These are phyloP conservation scores for Lates calcarifer DNA, from an alignment of 2,113 vertebrate genomes.

Conservation along the genomic window DNA sequence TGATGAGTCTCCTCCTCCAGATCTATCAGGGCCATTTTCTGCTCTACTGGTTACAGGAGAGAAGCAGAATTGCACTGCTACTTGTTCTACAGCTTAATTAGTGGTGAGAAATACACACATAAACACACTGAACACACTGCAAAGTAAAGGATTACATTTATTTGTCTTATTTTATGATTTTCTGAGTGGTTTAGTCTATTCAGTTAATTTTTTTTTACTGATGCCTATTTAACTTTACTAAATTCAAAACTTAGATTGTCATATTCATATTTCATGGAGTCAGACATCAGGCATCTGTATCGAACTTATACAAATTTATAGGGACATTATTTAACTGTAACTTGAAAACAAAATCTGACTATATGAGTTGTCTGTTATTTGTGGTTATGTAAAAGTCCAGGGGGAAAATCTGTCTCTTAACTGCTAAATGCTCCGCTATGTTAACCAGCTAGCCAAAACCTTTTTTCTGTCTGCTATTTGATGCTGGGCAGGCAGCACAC, in stretches of 20 bases:
- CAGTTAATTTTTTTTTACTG: too few species aligned
- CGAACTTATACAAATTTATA: background rate
- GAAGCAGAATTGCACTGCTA: constrained; percentile 12
- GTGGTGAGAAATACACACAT: constrained; percentile 5
- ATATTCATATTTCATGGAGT: background rate
- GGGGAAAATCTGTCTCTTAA: background rate
- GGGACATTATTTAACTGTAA: background rate
- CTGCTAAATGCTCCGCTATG: background rate
- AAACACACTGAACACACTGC: too few species aligned
- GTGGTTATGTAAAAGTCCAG: background rate
- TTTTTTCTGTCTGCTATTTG: background rate
- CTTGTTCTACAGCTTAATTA: constrained; percentile 45
- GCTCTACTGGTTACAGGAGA: constrained; percentile 40
- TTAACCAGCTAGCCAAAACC: background rate
- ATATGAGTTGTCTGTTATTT: too few species aligned
- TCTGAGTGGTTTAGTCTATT: background rate
- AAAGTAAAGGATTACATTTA: background rate
- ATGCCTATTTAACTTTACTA: background rate
- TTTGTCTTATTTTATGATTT: background rate
- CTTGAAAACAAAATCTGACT: background rate
- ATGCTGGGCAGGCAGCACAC: background rate
- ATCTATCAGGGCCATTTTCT: constrained; percentile 44
- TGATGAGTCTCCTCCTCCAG: constrained; percentile 16
- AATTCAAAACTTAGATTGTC: background rate
- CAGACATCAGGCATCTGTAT: background rate